Evolutionary conservation across 2,113 vertebrate genomes (phyloP).

Genomic region (Hyperoodon ampullatus): DNA sequence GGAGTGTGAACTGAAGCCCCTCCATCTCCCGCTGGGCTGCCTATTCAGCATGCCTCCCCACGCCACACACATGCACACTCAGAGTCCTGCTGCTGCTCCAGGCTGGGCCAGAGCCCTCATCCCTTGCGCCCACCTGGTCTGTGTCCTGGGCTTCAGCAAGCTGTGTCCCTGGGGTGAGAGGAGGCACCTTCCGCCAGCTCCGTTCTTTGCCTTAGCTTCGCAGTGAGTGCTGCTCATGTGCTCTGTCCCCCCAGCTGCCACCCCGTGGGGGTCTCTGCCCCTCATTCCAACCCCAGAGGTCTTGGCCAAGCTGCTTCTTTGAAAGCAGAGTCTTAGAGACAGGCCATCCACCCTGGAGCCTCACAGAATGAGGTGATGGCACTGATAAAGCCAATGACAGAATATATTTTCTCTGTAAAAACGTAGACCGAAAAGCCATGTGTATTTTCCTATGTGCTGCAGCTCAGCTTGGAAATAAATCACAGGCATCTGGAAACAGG

Average conservation of each 20-base stretch:
- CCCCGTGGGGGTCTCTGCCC: neutral
- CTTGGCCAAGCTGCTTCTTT: conserved; percentile 61
- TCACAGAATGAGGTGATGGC: neutral
- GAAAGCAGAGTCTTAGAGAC: conserved; percentile 51
- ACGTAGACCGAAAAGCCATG: conserved; percentile 83
- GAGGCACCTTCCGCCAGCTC: conserved; percentile 28
- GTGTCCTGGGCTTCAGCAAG: conserved; percentile 35
- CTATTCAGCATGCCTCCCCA: conserved; percentile 64
- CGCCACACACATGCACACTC: neutral
- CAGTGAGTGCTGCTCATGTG: conserved; percentile 81
- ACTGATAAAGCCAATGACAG: conserved; percentile 52
- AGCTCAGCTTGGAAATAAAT: conserved; percentile 75
- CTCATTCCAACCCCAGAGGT: conserved; percentile 7
- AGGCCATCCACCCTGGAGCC: conserved; percentile 19
- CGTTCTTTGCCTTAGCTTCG: conserved; percentile 82
- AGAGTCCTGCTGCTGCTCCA: conserved; percentile 51
- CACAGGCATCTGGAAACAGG: conserved; percentile 39
- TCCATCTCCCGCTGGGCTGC: conserved; percentile 39
- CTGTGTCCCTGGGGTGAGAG: conserved; percentile 31
- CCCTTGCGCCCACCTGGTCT: neutral
- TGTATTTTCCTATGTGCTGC: conserved; percentile 87
- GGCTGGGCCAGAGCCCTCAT: conserved; percentile 26
- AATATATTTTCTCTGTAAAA: conserved; percentile 84
- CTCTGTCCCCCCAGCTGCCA: neutral
- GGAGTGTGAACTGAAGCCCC: conserved; percentile 24